A percentile compares a stretch with the other conserved stretches of the same genome.
Conservation (phyloP, 2,113 vertebrate species). For the Suricata suricatta region DNA sequence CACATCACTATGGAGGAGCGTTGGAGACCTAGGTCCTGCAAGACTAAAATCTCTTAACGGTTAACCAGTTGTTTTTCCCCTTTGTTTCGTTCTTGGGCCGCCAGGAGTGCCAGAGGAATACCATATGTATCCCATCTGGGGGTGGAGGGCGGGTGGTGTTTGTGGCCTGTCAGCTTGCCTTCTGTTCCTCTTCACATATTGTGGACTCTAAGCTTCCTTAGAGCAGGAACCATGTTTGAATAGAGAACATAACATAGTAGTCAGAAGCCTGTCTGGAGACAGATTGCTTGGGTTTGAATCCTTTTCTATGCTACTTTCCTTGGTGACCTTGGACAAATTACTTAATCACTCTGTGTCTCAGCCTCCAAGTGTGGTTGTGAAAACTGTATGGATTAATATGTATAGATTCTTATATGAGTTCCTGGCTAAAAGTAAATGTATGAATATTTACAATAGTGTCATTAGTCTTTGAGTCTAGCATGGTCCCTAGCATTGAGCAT, state of each 20-base stretch:
- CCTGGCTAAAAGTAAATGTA: neutral
- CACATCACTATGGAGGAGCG: too few relatives aligned
- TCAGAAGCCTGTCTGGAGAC: neutral
- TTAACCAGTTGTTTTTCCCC: too few relatives aligned
- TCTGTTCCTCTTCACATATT: neutral
- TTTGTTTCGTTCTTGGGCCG: too few relatives aligned
- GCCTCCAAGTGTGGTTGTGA: neutral
- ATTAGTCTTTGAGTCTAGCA: neutral
- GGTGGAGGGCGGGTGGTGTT: too few relatives aligned
- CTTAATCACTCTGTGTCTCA: neutral
- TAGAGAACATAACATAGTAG: neutral
- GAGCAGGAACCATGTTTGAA: neutral
- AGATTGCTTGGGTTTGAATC: neutral
- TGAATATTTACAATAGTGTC: neutral
- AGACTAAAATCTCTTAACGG: too few relatives aligned
- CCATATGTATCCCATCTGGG: too few relatives aligned
- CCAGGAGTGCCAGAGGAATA: too few relatives aligned
- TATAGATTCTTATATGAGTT: neutral
- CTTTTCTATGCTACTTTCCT: neutral
- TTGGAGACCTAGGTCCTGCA: too few relatives aligned
- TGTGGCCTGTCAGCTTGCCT: too few relatives aligned
- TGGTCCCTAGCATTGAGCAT: neutral
- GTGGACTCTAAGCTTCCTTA: neutral
- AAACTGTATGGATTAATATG: neutral
- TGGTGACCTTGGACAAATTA: neutral